These are phyloP conservation scores for Chlorodrepanis virens DNA, from an alignment of 2,113 vertebrate genomes.

Conservation along the genomic window DNA sequence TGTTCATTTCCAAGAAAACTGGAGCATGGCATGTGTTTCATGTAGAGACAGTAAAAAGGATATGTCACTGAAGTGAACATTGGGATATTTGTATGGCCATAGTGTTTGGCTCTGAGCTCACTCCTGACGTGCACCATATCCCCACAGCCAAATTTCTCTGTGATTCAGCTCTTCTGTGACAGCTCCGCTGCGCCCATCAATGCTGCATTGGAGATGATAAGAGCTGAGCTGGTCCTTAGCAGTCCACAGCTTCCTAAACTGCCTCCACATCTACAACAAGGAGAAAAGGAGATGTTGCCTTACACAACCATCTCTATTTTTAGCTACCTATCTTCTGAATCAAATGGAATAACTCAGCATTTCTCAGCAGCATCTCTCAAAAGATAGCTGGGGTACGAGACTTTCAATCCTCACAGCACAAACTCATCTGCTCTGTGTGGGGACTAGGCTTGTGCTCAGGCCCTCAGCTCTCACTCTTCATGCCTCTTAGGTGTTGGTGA, in stretches of 20 bases:
- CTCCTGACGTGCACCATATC: not conserved
- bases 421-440: accelerated
- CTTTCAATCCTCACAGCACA: not conserved
- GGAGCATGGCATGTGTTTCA: not conserved
- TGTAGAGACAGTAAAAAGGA: not conserved
- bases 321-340: not conserved
- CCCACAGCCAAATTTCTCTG: not conserved
- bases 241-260: not conserved
- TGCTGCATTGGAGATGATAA: not conserved
- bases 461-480: not conserved
- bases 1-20: not conserved
- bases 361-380: not conserved
- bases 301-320: not conserved
- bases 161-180: not conserved
- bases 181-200: not conserved
- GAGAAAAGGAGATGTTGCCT: not conserved
- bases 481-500: not conserved
- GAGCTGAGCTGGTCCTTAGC: not conserved
- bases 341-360: not conserved
- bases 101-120: not conserved
- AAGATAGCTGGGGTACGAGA: not conserved
- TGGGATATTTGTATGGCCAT: not conserved
- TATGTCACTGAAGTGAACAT: not conserved
- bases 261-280: not conserved
- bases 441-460: not conserved